Evolutionary conservation across 2,888 invertebrate genomes (phyloP).

Genomic region (Ormyrus labotus): DNA sequence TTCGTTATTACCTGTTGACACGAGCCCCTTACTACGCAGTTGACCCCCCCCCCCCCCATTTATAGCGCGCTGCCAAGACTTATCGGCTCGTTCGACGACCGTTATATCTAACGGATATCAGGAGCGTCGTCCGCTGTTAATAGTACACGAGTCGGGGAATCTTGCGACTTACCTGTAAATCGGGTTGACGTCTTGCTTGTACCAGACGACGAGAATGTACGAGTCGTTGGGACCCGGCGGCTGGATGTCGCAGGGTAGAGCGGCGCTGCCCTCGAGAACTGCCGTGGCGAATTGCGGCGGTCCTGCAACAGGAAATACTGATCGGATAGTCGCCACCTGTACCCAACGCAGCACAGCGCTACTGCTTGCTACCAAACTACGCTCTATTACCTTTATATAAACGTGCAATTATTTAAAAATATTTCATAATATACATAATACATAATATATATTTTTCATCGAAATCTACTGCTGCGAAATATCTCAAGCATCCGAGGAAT

Average conservation of each 20-base stretch:
- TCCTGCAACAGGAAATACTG: conserved; percentile 76
- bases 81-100: conserved; percentile 38
- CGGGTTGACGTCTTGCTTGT: conserved; percentile 89
- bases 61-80: neutral
- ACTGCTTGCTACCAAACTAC: conserved; percentile 61
- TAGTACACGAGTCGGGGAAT: no score
- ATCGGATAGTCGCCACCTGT: conserved; percentile 67
- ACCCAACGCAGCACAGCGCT: conserved; percentile 58
- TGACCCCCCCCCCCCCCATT: conserved; percentile 5
- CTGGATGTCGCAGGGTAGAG: conserved; percentile 91
- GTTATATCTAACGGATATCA: conserved; percentile 36
- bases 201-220: conserved; percentile 92
- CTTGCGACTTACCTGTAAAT: conserved; percentile 86
- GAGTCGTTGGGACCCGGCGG: conserved; percentile 87
- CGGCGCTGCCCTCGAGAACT: conserved; percentile 87
- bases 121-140: neutral
- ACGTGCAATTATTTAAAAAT: conserved; percentile 26
- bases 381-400: conserved; percentile 44
- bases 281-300: conserved; percentile 82
- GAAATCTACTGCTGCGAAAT: conserved; percentile 24
- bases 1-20: conserved; percentile 67
- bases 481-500: conserved; percentile 38
- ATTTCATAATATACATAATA: neutral
- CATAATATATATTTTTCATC: neutral
- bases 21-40: conserved; percentile 64